These are phyloP conservation scores for Notarius lentiginosus DNA, from an alignment of 2,113 vertebrate species.

Conservation along the genomic window DNA sequence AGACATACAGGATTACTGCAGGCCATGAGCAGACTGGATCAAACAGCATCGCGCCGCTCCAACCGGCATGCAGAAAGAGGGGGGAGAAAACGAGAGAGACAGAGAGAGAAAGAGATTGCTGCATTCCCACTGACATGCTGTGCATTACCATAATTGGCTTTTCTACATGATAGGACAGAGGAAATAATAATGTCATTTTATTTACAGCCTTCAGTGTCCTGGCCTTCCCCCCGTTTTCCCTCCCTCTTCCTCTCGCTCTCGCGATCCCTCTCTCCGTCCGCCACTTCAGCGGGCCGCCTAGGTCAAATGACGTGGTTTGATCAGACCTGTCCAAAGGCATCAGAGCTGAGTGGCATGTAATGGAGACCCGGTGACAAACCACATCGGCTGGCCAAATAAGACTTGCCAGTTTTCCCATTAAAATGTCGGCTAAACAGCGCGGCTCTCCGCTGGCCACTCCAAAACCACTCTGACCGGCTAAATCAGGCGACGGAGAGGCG, in stretches of 20 bases:
- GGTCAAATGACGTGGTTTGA: conserved; percentile 99
- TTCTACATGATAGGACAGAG: conserved; percentile 99
- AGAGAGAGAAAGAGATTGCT: conserved; percentile 76
- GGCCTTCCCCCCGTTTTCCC: conserved; percentile 74
- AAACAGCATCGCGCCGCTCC: conserved; percentile 75
- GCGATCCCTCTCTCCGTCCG: conserved; percentile 56
- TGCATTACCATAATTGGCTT: conserved; percentile 99
- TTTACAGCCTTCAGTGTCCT: conserved; percentile 98
- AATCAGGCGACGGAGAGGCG: conserved; percentile 97
- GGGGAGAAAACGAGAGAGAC: conserved; percentile 58
- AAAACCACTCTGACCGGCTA: conserved; percentile 87
- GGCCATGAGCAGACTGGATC: conserved; percentile 64
- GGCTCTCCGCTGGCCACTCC: conserved; percentile 79
- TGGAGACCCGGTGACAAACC: conserved; percentile 99
- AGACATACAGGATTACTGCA: conserved; percentile 56
- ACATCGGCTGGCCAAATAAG: conserved; percentile 99
- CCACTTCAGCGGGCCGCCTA: conserved; percentile 93
- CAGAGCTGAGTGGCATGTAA: conserved; percentile 99
- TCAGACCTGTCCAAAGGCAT: conserved; percentile 99
- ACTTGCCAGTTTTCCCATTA: conserved; percentile 97
- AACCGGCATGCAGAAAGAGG: conserved; percentile 56
- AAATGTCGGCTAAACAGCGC: conserved; percentile 94
- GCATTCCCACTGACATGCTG: conserved; percentile 98
- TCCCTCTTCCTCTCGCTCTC: conserved; percentile 43
- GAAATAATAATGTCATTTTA: conserved; percentile 99